These are phyloP conservation scores for Biston stratarius DNA, from an alignment of 2,888 invertebrate genomes.

Conservation along the genomic window DNA sequence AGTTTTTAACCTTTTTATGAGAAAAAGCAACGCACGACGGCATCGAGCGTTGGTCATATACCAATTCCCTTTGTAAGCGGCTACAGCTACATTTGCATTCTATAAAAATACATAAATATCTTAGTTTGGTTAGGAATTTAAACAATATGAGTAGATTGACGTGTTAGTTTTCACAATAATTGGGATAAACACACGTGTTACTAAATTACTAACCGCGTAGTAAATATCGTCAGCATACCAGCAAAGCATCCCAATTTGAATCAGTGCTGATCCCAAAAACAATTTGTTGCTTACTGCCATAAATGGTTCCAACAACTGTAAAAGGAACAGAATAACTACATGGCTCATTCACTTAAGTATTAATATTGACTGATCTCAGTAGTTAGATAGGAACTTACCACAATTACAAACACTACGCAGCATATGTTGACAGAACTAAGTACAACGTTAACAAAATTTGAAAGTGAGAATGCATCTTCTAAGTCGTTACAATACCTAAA, in stretches of 20 bases:
- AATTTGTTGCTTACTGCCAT: conserved; percentile 74
- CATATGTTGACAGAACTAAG: conserved; percentile 80
- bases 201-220: conserved; percentile 63
- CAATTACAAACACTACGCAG: conserved; percentile 78
- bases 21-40: conserved; percentile 70
- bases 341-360: neutral
- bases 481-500: conserved; percentile 78
- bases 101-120: conserved; percentile 47
- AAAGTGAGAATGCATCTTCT: conserved; percentile 74
- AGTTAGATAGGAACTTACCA: conserved; percentile 59
- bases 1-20: conserved; percentile 67
- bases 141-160: neutral
- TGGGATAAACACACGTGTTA: neutral
- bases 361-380: neutral
- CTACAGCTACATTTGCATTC: conserved; percentile 72
- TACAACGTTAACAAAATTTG: conserved; percentile 74
- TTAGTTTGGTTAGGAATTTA: neutral
- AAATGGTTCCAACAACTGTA: conserved; percentile 77
- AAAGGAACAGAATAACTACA: conserved; percentile 24
- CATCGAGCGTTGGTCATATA: conserved; percentile 72
- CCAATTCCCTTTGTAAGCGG: conserved; percentile 77
- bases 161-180: neutral
- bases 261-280: conserved; percentile 72
- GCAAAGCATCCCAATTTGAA: conserved; percentile 79
- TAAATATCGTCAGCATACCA: conserved; percentile 82